phyloP scores from a whole-genome alignment of 2,888 invertebrate species.

The Cecidostiba fungosa region DNA sequence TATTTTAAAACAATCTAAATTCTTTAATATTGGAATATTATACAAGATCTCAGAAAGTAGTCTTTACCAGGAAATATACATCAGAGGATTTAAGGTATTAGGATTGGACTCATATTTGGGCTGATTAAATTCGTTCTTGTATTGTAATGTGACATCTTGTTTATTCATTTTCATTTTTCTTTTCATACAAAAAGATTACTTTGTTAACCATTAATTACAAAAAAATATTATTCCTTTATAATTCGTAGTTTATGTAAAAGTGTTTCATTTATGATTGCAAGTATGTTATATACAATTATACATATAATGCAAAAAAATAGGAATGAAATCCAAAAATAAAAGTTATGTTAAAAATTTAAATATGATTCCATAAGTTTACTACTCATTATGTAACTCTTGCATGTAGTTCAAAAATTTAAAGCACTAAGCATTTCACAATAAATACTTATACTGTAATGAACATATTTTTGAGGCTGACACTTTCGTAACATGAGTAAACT shows the following conservation, averaged over 20 bases:
- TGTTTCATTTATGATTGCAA: background rate
- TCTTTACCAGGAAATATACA: too few relatives aligned
- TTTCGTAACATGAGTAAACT: too few relatives aligned
- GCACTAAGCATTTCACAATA: background rate
- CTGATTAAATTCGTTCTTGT: background rate
- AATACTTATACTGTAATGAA: too few relatives aligned
- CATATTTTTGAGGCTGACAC: background rate
- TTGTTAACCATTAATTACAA: background rate
- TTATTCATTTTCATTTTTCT: background rate
- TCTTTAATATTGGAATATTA: too few relatives aligned
- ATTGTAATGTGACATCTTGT: background rate
- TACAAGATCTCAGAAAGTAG: too few relatives aligned
- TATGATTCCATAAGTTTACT: background rate
- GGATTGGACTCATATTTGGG: background rate
- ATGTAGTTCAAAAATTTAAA: too few relatives aligned
- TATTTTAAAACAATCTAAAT: too few relatives aligned
- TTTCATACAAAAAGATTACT: background rate
- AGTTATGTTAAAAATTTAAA: too few relatives aligned
- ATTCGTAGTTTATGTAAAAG: background rate
- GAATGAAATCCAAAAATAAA: too few relatives aligned
- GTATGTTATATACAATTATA: background rate
- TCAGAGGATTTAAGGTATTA: background rate
- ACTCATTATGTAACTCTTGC: too few relatives aligned
- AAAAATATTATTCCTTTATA: too few relatives aligned
- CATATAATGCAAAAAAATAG: too few relatives aligned